Evolutionary conservation across 2,797 vertebrate species (phyloP).

Genomic region (Pristis pectinata): DNA sequence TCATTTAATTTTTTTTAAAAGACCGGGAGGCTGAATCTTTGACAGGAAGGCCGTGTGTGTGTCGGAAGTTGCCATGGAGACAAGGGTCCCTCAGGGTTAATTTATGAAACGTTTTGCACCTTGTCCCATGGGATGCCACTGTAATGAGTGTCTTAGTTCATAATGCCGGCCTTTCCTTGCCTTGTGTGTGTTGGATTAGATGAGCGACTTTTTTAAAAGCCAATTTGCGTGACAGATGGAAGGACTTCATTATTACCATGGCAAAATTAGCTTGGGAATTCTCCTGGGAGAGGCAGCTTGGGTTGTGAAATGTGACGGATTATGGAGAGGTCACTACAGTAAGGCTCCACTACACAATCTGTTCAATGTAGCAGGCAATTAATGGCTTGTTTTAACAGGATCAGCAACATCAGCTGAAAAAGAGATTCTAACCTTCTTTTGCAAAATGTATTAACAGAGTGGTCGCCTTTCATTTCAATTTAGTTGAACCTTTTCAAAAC

Average conservation of each 20-base stretch:
- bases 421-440: background rate
- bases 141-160: slow-evolving; percentile 1
- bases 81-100: background rate
- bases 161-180: background rate
- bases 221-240: slow-evolving; percentile 28
- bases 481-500: background rate
- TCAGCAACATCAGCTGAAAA: background rate
- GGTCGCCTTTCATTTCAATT: background rate
- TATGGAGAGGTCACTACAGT: slow-evolving; percentile 19
- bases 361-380: slow-evolving; percentile 2
- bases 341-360: background rate
- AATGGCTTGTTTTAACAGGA: slow-evolving; percentile 25
- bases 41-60: background rate
- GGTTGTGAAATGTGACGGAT: background rate
- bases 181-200: background rate
- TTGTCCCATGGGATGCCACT: background rate
- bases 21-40: background rate
- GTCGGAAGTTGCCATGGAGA: slow-evolving; percentile 24
- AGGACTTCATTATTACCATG: background rate
- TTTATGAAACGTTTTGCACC: slow-evolving; percentile 23
- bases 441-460: background rate
- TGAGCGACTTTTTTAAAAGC: background rate
- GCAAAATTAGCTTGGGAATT: background rate
- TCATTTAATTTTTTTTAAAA: background rate
- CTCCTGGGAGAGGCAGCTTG: background rate